Evolutionary conservation across 1,140 invertebrate species (phyloP).

Genomic region (Zaprionus inermis): DNA sequence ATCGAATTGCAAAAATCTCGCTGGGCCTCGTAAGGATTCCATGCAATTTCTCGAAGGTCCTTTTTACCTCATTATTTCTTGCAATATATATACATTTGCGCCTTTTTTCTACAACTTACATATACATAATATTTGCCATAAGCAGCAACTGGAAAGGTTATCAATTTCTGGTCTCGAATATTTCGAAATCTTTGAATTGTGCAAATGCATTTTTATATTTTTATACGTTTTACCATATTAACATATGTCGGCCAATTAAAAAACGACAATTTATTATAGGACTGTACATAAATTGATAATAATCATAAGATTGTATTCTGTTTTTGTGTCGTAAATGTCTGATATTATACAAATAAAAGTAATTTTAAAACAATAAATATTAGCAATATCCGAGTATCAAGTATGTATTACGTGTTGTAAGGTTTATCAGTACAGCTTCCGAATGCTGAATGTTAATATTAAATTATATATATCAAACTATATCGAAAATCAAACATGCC

Average conservation of each 20-base stretch:
- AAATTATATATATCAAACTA: too few relatives aligned
- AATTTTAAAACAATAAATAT: neutral
- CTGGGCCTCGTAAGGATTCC: constrained; percentile 84
- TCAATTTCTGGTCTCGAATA: constrained; percentile 1
- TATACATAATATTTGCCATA: neutral
- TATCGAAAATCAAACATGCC: neutral
- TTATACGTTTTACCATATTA: neutral
- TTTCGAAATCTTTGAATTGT: neutral
- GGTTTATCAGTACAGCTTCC: too few relatives aligned
- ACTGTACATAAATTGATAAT: constrained; percentile 12
- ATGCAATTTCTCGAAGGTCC: neutral
- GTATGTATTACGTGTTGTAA: neutral
- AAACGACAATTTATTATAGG: neutral
- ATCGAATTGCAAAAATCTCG: constrained; percentile 94
- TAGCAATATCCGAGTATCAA: too few relatives aligned
- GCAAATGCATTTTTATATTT: neutral
- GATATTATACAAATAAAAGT: neutral
- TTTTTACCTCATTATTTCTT: constrained; percentile 6
- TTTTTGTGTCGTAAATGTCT: constrained; percentile 18
- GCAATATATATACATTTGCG: neutral
- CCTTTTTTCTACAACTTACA: neutral
- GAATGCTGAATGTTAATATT: too few relatives aligned
- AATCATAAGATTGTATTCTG: neutral
- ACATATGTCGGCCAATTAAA: neutral
- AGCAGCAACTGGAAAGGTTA: neutral